phyloP scores from a whole-genome alignment of 2,888 invertebrate species.

The Seladonia tumulorum region DNA sequence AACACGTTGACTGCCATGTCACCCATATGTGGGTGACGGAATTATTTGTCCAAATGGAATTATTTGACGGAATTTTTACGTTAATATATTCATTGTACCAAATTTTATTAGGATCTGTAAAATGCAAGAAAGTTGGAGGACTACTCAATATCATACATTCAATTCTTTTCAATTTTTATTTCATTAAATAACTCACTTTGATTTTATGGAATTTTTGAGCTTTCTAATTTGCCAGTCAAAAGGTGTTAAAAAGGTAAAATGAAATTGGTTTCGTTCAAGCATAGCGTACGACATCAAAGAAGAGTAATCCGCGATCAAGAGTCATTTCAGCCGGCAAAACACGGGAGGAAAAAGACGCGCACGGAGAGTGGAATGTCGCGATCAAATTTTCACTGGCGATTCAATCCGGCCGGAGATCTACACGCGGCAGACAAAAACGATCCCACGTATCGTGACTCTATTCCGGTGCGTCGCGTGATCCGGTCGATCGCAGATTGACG shows the following conservation, averaged over 20 bases:
- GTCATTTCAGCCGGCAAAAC: not conserved
- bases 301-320: not conserved
- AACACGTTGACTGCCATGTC: no score
- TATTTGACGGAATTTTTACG: no score
- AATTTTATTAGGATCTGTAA: no score
- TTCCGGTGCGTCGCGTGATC: slow-evolving; percentile 20
- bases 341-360: not conserved
- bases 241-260: not conserved
- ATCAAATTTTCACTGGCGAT: slow-evolving; percentile 2
- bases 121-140: no score
- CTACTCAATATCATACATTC: no score
- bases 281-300: not conserved
- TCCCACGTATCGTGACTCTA: slow-evolving; percentile 15
- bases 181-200: no score
- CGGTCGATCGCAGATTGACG: slow-evolving; percentile 31
- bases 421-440: not conserved
- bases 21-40: no score
- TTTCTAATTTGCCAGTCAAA: no score
- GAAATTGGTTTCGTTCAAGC: not conserved
- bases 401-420: not conserved
- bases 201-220: no score
- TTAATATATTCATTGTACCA: no score
- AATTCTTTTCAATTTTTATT: no score
- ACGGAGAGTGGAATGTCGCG: not conserved
- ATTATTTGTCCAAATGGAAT: no score